Evolutionary conservation across 2,888 invertebrate genomes (phyloP).

Genomic region (Spatulosminthurus flaviceps): DNA sequence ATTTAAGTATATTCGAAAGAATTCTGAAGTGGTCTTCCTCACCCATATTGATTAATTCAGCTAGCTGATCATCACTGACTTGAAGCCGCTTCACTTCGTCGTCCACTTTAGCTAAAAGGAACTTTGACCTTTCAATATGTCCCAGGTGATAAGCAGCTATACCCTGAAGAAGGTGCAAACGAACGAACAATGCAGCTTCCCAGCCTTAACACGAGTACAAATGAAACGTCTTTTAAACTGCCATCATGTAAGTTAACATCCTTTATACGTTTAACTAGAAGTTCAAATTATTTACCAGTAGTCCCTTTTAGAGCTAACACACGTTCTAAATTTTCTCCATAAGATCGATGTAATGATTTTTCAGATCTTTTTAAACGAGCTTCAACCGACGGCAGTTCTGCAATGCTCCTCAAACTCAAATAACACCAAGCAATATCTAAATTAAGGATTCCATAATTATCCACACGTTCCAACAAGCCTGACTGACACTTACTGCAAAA

Average conservation of each 20-base stretch:
- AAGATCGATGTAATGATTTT: conserved; percentile 73
- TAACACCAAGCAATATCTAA: conserved; percentile 92
- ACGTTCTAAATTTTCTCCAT: conserved; percentile 75
- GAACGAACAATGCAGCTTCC: conserved; percentile 79
- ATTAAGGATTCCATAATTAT: conserved; percentile 84
- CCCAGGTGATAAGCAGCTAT: conserved; percentile 82
- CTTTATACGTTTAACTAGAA: too few relatives aligned
- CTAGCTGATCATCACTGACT: conserved; percentile 71
- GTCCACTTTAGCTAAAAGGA: conserved; percentile 73
- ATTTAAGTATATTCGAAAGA: too few relatives aligned
- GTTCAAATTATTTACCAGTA: conserved; percentile 67
- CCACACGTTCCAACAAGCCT: conserved; percentile 75
- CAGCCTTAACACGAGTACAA: conserved; percentile 68
- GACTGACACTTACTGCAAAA: conserved; percentile 75
- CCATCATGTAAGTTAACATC: too few relatives aligned
- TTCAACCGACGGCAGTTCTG: conserved; percentile 78
- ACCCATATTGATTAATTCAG: conserved; percentile 72
- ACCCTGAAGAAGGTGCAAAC: conserved; percentile 81
- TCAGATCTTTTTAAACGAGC: conserved; percentile 76
- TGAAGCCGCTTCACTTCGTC: conserved; percentile 73
- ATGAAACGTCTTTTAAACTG: too few relatives aligned
- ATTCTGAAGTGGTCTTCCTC: conserved; percentile 39
- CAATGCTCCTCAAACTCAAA: conserved; percentile 77
- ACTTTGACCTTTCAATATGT: conserved; percentile 72
- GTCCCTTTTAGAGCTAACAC: conserved; percentile 72